Percentiles rank a stretch among this genome's conserved stretches.
These are phyloP conservation scores for Agrypnus murinus DNA, from an alignment of 2,888 invertebrate genomes.

Conservation along the genomic window DNA sequence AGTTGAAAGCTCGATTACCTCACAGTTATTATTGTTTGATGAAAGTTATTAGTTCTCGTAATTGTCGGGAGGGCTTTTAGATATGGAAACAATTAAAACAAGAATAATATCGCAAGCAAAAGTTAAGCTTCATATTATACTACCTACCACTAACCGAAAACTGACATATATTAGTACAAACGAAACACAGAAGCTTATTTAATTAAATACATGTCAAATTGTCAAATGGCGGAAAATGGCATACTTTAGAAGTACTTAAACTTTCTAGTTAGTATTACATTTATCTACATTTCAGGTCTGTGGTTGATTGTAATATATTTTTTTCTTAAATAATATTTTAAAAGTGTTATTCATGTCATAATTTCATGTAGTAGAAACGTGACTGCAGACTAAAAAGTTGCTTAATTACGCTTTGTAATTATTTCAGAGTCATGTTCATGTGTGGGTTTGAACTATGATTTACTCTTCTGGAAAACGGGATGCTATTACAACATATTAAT, in stretches of 20 bases:
- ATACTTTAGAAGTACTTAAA: background rate
- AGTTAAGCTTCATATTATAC: no score
- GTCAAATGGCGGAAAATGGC: background rate
- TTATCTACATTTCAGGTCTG: no score
- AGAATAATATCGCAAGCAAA: background rate
- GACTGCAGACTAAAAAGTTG: background rate
- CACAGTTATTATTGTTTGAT: background rate
- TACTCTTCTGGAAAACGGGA: background rate
- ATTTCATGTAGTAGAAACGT: background rate
- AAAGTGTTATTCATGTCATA: background rate
- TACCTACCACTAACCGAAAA: no score
- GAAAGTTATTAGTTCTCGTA: background rate
- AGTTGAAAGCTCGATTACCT: background rate
- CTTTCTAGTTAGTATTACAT: no score
- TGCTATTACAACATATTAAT: conserved; percentile 10
- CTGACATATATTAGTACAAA: no score
- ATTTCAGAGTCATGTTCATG: background rate
- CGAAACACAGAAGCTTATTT: background rate
- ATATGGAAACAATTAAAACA: background rate
- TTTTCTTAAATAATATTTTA: background rate
- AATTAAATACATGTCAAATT: conserved; percentile 2
- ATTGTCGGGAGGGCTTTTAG: background rate
- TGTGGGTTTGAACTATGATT: conserved; percentile 8
- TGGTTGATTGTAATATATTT: no score
- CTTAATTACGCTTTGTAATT: background rate